phyloP scores from a whole-genome alignment of 2,797 vertebrate species.

The Parauchenoglanis ngamensis region DNA sequence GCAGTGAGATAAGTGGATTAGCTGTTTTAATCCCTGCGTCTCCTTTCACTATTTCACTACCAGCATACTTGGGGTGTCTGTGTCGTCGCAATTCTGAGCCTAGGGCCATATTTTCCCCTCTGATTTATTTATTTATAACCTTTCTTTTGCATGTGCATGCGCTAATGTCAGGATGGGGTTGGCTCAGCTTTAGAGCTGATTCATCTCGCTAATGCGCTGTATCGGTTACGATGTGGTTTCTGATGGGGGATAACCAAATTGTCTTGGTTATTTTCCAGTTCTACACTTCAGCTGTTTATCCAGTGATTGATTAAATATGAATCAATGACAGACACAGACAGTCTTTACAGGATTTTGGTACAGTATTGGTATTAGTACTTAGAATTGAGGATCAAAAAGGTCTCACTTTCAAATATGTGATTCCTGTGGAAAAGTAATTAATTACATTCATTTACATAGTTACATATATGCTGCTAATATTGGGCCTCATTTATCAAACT shows the following conservation, averaged over 20 bases:
- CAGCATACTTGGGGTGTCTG: constrained; percentile 4
- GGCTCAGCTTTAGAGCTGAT: constrained; percentile 29
- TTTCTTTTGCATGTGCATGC: constrained; percentile 6
- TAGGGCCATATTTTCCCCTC: constrained; percentile 2
- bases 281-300: constrained; percentile 36
- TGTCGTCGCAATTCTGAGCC: constrained; percentile 19
- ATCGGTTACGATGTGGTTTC: constrained; percentile 41
- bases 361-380: neutral
- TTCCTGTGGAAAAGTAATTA: neutral
- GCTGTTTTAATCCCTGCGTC: constrained; percentile 35
- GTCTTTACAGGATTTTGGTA: neutral
- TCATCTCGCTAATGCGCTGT: constrained; percentile 42
- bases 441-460: neutral
- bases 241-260: constrained; percentile 26
- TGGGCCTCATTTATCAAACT: neutral
- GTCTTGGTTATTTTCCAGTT: constrained; percentile 34
- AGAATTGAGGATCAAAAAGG: neutral
- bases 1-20: constrained; percentile 36
- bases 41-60: constrained; percentile 12
- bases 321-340: constrained; percentile 2
- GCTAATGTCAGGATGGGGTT: constrained; percentile 32
- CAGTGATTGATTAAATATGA: neutral
- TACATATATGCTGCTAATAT: neutral
- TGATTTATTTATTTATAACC: constrained; percentile 41
- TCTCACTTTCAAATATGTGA: neutral